Evolutionary conservation across 2,113 vertebrate species (phyloP).

Genomic region (Dicaeum eximium): DNA sequence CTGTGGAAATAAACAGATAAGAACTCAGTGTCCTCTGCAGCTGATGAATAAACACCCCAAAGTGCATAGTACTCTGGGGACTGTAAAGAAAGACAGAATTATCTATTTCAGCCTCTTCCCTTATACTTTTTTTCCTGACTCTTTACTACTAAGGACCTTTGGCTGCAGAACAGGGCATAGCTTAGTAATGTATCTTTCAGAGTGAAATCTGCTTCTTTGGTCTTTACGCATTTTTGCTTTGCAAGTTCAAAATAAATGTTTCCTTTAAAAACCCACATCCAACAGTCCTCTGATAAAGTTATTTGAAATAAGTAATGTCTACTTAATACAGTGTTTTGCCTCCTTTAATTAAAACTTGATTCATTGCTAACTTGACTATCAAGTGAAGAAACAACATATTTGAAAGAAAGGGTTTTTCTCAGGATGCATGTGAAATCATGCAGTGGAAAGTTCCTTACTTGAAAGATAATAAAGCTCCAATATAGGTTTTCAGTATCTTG

Average conservation of each 20-base stretch:
- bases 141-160: neutral
- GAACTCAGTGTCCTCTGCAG: neutral
- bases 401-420: neutral
- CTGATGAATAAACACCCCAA: neutral
- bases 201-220: neutral
- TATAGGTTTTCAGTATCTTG: neutral
- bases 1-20: constrained; percentile 4
- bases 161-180: neutral
- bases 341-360: neutral
- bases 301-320: neutral
- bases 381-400: neutral
- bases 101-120: neutral
- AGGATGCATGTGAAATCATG: neutral
- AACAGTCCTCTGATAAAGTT: neutral
- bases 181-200: neutral
- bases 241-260: neutral
- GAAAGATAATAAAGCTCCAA: neutral
- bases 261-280: fast-evolving
- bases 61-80: neutral
- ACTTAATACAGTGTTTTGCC: neutral
- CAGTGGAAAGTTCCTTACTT: neutral
- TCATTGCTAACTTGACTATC: neutral
- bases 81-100: neutral
- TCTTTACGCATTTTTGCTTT: neutral
- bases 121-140: neutral